phyloP scores from a whole-genome alignment of 2,113 vertebrate genomes.

The Osmerus mordax region DNA sequence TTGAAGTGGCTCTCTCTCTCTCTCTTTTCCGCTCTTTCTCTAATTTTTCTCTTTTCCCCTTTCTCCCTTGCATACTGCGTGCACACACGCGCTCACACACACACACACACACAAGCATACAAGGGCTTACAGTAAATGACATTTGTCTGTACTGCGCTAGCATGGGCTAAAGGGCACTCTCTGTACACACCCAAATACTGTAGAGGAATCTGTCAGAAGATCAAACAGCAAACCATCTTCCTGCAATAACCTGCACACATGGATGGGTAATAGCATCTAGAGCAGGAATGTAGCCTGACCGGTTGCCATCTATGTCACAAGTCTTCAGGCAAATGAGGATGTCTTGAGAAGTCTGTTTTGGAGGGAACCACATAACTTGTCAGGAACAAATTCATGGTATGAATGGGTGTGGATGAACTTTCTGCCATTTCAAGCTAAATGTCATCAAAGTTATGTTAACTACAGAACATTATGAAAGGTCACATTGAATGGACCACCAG shows the following conservation, averaged over 20 bases:
- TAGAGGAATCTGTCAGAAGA: constrained; percentile 24
- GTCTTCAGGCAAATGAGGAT: too few relatives aligned
- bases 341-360: too few relatives aligned
- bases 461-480: too few relatives aligned
- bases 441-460: too few relatives aligned
- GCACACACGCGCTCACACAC: not conserved
- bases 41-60: constrained; percentile 6
- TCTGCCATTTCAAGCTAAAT: too few relatives aligned
- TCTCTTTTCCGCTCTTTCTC: constrained; percentile 10
- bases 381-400: too few relatives aligned
- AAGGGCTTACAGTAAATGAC: not conserved
- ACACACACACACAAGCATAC: not conserved
- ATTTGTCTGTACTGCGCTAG: not conserved
- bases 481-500: too few relatives aligned
- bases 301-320: too few relatives aligned
- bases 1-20: constrained; percentile 32
- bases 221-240: constrained; percentile 26
- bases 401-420: too few relatives aligned
- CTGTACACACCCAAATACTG: constrained; percentile 32
- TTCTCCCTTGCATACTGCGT: not conserved
- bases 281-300: constrained; percentile 42
- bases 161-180: not conserved
- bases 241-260: constrained; percentile 46
- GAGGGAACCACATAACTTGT: too few relatives aligned
- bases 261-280: constrained; percentile 23